These are phyloP conservation scores for Bellardia bayeri DNA, from an alignment of 2,888 invertebrate species.

Conservation along the genomic window DNA sequence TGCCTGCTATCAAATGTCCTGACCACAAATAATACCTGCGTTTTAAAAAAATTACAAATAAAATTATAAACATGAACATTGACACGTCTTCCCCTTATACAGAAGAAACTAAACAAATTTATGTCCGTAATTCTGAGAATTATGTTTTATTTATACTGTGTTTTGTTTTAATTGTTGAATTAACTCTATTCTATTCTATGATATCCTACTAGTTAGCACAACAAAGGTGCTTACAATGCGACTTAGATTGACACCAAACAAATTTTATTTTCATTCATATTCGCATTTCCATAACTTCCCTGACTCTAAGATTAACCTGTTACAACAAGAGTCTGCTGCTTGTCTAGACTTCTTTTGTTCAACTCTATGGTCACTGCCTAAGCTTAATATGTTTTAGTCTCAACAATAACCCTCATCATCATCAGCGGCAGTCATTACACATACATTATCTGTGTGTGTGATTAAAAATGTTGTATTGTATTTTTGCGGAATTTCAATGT, in stretches of 20 bases:
- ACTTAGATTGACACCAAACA: not conserved
- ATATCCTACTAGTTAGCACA: not conserved
- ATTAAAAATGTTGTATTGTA: not conserved
- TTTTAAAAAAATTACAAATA: too few relatives aligned
- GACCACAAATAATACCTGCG: too few relatives aligned
- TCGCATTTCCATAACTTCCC: conserved; percentile 11
- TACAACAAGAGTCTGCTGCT: conserved; percentile 60
- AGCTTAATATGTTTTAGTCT: conserved; percentile 27
- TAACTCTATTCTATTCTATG: not conserved
- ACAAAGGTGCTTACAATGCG: not conserved
- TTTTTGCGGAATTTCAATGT: conserved; percentile 10
- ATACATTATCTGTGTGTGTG: not conserved
- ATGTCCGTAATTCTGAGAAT: too few relatives aligned
- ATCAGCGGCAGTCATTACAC: not conserved
- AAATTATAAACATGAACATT: too few relatives aligned
- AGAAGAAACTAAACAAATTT: too few relatives aligned
- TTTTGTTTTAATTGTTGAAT: too few relatives aligned
- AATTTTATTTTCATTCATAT: not conserved
- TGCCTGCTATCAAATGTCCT: too few relatives aligned
- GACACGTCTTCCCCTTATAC: too few relatives aligned
- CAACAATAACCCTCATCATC: conserved; percentile 53
- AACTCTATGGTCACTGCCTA: conserved; percentile 42
- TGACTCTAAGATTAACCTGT: conserved; percentile 15
- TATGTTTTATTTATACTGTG: too few relatives aligned
- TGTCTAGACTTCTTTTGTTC: conserved; percentile 69